These are phyloP conservation scores for Penelope pileata DNA, from an alignment of 2,113 vertebrate genomes.

Conservation along the genomic window DNA sequence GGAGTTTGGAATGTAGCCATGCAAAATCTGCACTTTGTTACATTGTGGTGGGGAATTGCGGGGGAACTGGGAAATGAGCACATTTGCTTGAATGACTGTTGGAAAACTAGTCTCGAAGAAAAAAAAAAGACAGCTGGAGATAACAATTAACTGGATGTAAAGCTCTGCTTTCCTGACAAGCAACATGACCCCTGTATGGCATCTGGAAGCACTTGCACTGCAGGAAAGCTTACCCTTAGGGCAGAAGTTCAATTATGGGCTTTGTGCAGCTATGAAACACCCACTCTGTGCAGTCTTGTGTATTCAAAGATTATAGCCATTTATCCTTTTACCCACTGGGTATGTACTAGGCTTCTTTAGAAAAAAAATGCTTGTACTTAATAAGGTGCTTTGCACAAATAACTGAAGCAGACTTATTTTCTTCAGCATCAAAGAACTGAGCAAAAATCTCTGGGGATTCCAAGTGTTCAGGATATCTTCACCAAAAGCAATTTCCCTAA, in stretches of 20 bases:
- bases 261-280: slow-evolving; percentile 44
- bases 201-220: slow-evolving; percentile 46
- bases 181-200: not conserved
- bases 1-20: slow-evolving; percentile 29
- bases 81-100: slow-evolving; percentile 47
- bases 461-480: not conserved
- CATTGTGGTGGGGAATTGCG: not conserved
- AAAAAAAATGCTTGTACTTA: not conserved
- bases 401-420: slow-evolving; percentile 1
- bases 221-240: slow-evolving; percentile 49
- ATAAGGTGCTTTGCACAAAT: slow-evolving; percentile 14
- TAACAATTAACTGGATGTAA: slow-evolving; percentile 49
- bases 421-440: not conserved
- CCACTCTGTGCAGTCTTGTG: not conserved
- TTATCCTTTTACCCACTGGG: slow-evolving; percentile 35
- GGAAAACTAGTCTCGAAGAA: slow-evolving; percentile 14
- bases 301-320: slow-evolving; percentile 17
- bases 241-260: slow-evolving; percentile 60
- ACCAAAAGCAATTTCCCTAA: not conserved
- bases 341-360: not conserved
- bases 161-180: slow-evolving; percentile 40
- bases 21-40: slow-evolving; percentile 35
- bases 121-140: slow-evolving; percentile 3
- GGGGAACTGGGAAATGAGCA: slow-evolving; percentile 46
- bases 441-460: not conserved